Conservation (phyloP, 2,113 vertebrate genomes). For the Cercopithecus mona region DNA sequence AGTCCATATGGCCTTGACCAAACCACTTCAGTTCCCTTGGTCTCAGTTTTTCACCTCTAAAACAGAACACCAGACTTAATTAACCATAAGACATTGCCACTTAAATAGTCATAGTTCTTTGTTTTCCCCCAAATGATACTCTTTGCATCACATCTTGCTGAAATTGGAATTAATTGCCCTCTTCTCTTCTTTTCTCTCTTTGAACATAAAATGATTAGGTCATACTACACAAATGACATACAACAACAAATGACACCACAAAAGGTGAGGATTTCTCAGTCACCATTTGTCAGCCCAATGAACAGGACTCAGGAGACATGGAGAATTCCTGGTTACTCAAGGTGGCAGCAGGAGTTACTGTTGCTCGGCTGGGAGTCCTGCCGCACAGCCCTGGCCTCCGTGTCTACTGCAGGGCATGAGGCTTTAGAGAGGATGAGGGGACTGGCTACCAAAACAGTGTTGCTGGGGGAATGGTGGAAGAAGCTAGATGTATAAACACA, state of each 20-base stretch:
- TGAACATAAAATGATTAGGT: neutral
- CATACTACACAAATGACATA: neutral
- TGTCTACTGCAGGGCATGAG: neutral
- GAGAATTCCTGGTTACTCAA: neutral
- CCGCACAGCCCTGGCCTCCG: neutral
- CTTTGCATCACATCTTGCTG: neutral
- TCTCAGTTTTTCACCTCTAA: neutral
- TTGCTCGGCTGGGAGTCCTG: neutral
- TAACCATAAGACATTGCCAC: neutral
- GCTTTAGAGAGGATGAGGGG: neutral
- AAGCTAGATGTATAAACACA: neutral
- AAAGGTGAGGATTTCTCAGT: neutral
- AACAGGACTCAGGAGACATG: neutral
- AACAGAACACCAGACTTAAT: neutral
- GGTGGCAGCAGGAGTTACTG: neutral
- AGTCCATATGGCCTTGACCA: neutral
- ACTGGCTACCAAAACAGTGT: neutral
- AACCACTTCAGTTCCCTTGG: neutral
- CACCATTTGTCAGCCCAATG: neutral
- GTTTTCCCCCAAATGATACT: neutral
- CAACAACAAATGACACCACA: neutral
- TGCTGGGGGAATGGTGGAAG: neutral
- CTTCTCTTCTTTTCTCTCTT: neutral
- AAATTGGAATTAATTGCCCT: neutral
- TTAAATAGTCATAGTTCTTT: neutral